Evolutionary conservation across 2,888 invertebrate species (phyloP).

Genomic region (Agonopterix alstromeriana): DNA sequence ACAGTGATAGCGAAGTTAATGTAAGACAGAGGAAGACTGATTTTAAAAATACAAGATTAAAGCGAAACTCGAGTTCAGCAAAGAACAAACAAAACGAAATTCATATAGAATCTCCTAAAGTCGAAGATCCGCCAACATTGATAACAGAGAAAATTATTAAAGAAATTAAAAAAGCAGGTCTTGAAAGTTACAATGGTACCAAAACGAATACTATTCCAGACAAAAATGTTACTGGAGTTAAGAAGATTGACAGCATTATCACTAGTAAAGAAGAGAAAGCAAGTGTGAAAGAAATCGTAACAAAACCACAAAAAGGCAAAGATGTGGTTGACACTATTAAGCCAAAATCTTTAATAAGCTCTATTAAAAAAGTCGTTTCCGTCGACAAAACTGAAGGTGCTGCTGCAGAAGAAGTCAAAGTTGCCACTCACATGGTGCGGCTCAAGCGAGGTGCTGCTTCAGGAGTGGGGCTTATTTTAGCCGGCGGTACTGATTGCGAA

Average conservation of each 20-base stretch:
- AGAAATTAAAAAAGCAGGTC: conserved; percentile 51
- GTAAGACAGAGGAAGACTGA: conserved; percentile 64
- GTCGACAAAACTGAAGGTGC: conserved; percentile 28
- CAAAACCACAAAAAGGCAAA: conserved; percentile 20
- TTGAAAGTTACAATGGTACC: conserved; percentile 36
- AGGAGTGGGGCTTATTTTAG: conserved; percentile 91
- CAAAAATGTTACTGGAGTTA: conserved; percentile 14
- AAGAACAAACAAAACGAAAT: conserved; percentile 55
- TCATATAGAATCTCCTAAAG: conserved; percentile 40
- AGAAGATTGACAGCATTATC: conserved; percentile 19
- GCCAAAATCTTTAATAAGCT: conserved; percentile 13
- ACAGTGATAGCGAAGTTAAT: conserved; percentile 56
- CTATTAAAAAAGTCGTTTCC: conserved; percentile 15
- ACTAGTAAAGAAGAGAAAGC: conserved; percentile 26
- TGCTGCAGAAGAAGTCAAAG: conserved; percentile 27
- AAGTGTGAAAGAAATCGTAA: conserved; percentile 19
- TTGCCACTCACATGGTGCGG: conserved; percentile 42
- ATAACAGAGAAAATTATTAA: conserved; percentile 54
- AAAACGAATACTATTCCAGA: conserved; percentile 23
- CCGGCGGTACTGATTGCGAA: conserved; percentile 94
- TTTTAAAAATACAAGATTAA: conserved; percentile 63
- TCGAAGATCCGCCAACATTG: conserved; percentile 46
- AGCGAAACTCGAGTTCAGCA: conserved; percentile 57
- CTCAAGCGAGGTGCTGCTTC: conserved; percentile 65
- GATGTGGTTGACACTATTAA: conserved; percentile 1